A percentile compares a stretch with the other conserved stretches of the same genome.
phyloP scores from a whole-genome alignment of 1,140 invertebrate genomes.

The Chlorops oryzae region DNA sequence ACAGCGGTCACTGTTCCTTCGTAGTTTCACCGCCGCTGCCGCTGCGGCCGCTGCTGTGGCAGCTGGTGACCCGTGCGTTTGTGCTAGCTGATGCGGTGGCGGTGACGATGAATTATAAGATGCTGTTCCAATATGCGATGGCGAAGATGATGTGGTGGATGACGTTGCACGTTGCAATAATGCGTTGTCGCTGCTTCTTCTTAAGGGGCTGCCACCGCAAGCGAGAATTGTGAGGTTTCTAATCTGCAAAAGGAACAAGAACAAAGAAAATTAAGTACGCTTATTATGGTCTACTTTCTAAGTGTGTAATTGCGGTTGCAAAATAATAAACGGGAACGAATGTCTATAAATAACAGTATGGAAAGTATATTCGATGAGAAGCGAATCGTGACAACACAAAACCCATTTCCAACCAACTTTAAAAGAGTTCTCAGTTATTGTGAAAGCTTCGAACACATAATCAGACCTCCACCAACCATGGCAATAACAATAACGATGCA shows the following conservation, averaged over 20 bases:
- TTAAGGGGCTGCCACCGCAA: conserved; percentile 5
- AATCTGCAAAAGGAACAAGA: conserved; percentile 11
- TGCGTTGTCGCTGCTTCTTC: neutral
- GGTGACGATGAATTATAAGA: conserved; percentile 2
- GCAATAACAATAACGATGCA: too few species aligned
- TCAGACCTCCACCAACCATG: too few species aligned
- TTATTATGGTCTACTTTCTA: too few species aligned
- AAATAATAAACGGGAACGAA: too few species aligned
- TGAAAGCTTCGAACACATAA: too few species aligned
- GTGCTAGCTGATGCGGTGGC: too few species aligned
- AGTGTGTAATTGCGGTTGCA: too few species aligned
- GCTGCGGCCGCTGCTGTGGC: conserved; percentile 17
- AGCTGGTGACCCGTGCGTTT: too few species aligned
- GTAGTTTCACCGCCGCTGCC: conserved; percentile 38
- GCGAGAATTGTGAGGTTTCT: conserved; percentile 15
- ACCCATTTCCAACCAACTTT: too few species aligned
- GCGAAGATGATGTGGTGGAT: conserved; percentile 2
- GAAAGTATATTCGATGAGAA: neutral
- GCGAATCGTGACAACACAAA: neutral
- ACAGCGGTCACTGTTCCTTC: conserved; percentile 33
- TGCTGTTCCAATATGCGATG: conserved; percentile 18
- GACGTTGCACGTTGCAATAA: conserved; percentile 1
- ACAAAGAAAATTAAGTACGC: too few species aligned
- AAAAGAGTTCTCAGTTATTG: too few species aligned
- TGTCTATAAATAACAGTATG: too few species aligned